These are phyloP conservation scores for Leptoteleia sp. DNA, from an alignment of 1,140 invertebrate species.

Conservation along the genomic window DNA sequence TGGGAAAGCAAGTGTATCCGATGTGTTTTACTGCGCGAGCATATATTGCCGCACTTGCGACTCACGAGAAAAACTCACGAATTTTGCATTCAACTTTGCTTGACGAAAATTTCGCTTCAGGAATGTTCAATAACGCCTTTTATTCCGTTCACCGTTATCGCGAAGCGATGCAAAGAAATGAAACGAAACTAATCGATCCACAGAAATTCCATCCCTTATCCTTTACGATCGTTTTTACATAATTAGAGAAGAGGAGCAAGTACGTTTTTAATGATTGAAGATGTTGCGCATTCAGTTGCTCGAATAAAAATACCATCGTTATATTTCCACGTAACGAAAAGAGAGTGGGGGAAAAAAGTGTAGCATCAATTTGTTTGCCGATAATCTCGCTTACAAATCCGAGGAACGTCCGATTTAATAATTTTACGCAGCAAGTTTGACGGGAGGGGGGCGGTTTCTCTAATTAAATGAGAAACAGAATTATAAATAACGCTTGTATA, in stretches of 20 bases:
- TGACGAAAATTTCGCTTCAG: conserved; percentile 18
- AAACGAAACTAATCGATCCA: conserved; percentile 8
- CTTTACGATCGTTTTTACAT: conserved; percentile 1
- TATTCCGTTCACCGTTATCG: background rate
- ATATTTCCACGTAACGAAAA: conserved; percentile 2
- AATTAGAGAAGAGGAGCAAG: conserved; percentile 5
- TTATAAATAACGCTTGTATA: too few species aligned
- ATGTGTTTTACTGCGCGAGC: conserved; percentile 33
- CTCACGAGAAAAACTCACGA: conserved; percentile 16
- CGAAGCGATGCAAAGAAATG: background rate
- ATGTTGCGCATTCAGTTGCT: background rate
- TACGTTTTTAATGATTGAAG: conserved; percentile 9
- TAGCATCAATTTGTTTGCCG: conserved; percentile 1
- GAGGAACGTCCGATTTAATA: conserved; percentile 5
- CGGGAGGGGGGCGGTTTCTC: conserved; percentile 4
- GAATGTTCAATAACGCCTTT: conserved; percentile 16
- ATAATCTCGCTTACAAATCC: conserved; percentile 15
- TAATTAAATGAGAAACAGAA: too few species aligned
- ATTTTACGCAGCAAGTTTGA: conserved; percentile 19
- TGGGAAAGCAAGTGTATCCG: conserved; percentile 53
- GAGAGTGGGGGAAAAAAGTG: background rate
- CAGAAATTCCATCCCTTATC: background rate
- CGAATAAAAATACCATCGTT: conserved; percentile 1
- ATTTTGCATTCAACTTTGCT: conserved; percentile 24
- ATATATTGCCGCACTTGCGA: conserved; percentile 21